These are phyloP conservation scores for Agelas oroides DNA, from an alignment of 37 sponge, comb jelly and placozoan species.

Conservation along the genomic window DNA sequence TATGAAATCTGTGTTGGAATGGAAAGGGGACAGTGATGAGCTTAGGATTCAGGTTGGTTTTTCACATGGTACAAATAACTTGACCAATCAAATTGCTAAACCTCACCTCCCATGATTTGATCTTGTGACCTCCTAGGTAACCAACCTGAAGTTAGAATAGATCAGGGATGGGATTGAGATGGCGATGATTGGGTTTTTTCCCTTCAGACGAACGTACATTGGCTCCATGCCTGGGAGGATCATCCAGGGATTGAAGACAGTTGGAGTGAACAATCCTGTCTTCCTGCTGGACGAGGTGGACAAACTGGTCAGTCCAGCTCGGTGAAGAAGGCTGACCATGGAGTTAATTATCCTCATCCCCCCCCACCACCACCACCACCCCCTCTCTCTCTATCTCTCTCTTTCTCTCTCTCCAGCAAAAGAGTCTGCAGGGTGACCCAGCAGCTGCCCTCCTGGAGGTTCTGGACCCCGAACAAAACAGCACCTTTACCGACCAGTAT, in stretches of 20 bases:
- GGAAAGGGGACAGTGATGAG: not conserved
- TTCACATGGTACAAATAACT: too few species aligned
- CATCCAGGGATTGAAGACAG: slow-evolving; percentile 73
- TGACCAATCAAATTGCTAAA: too few species aligned
- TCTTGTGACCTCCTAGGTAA: too few species aligned
- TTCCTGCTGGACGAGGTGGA: slow-evolving; percentile 93
- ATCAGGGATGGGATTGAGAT: too few species aligned
- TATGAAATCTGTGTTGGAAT: not conserved
- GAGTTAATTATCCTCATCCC: too few species aligned
- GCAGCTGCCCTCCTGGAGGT: slow-evolving; percentile 94
- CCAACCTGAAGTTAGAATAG: too few species aligned
- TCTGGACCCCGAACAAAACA: slow-evolving; percentile 93
- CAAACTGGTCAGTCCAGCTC: slow-evolving; percentile 62
- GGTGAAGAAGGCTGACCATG: too few species aligned
- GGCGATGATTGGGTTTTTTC: not conserved
- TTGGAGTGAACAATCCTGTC: slow-evolving; percentile 89
- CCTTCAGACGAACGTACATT: slow-evolving; percentile 84
- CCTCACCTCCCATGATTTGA: too few species aligned
- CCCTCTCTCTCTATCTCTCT: too few species aligned
- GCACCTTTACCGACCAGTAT: slow-evolving; percentile 90
- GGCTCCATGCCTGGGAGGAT: slow-evolving; percentile 90
- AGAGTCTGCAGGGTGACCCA: slow-evolving; percentile 89
- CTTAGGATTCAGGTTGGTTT: too few species aligned
- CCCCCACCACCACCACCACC: too few species aligned
- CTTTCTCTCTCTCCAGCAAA: slow-evolving; percentile 24